Base-by-base conservation (phyloP, 1,140 invertebrate genomes). In the Aphelinus atriplicis region DNA sequence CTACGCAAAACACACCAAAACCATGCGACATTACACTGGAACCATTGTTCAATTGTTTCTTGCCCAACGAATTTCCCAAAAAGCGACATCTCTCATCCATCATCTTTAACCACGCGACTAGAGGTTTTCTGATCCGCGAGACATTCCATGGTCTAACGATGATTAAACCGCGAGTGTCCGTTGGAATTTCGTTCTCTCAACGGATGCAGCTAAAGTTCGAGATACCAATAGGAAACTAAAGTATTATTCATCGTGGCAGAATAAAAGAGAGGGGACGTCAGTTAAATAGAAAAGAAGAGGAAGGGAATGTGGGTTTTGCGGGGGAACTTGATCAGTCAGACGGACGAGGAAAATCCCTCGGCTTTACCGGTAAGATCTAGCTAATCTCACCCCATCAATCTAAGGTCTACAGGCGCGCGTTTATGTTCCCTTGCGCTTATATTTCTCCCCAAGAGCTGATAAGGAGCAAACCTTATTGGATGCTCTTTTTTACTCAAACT, bases 321-420 rank as follows among this genome's bases (percentile, higher is more conserved):
- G 68, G 57, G 47, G 62, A 51, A 69, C 77, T 78, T 80, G 76
- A 84, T 81, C 79, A 79, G 74, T 80, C 78, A 72, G 82, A 81
- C 80, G 78, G 77, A 83, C 79, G 77, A 80, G 78, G 66, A 71
- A 80, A 84, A 82, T 83, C 81, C 80, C 80, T 70, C 9, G 78
- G 80, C 82, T 81, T 80, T 75, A 78, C 69, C 70, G 79, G 76
- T 62, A 77, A 79, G 79, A 81, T 84, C 76, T 71, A 60, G 71
- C 81, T 86, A 86, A 85, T 85, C 84, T 83, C 51, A 64, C 69
- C 74, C 80, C 81, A 85, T 86, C 83, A 84, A 86, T 85, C 84
- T 85, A 82, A 81, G 69, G 79, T 80, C 78, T 65, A 43, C 78
- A 77, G 77, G 73, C 69, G 62, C 64, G 71, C 76, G 60, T 69